These are phyloP conservation scores for Siniperca chuatsi DNA, from an alignment of 2,113 vertebrate genomes.

Conservation along the genomic window DNA sequence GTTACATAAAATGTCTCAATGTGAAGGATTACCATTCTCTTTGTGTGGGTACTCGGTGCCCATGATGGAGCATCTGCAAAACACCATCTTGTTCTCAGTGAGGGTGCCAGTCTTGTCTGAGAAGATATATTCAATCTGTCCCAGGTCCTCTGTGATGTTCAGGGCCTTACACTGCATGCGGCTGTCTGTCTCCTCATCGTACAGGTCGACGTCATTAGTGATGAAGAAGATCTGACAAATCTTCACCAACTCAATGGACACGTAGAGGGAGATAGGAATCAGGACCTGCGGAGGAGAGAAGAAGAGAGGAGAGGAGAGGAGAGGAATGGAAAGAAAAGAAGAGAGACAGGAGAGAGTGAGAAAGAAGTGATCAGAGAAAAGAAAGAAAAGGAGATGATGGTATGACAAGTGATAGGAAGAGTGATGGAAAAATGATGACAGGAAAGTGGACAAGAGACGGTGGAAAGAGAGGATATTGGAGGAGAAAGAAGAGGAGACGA, in stretches of 20 bases:
- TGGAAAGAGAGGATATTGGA: not conserved
- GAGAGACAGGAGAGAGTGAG: not conserved
- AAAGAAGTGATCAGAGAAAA: not conserved
- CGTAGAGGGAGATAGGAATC: constrained; percentile 95
- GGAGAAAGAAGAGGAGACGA: too few species aligned
- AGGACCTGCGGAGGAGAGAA: constrained; percentile 84
- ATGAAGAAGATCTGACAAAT: constrained; percentile 96
- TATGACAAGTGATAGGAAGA: not conserved
- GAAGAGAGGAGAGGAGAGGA: not conserved
- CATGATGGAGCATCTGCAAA: constrained; percentile 92
- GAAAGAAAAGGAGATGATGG: not conserved
- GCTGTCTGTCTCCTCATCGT: constrained; percentile 90
- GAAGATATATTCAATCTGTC: constrained; percentile 96
- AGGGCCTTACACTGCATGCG: constrained; percentile 92
- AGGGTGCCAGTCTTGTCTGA: constrained; percentile 98
- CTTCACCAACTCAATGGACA: constrained; percentile 97
- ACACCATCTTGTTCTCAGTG: constrained; percentile 99
- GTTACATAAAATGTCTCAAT: not conserved
- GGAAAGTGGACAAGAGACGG: not conserved
- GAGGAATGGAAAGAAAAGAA: not conserved
- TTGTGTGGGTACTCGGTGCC: constrained; percentile 93
- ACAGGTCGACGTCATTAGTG: constrained; percentile 91
- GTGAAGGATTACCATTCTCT: constrained; percentile 87
- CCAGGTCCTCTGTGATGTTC: constrained; percentile 97
- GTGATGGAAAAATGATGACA: not conserved